A percentile compares a stretch with the other conserved stretches of the same genome.
Conservation (phyloP, 2,888 invertebrate genomes). For the Chironomus riparius region DNA sequence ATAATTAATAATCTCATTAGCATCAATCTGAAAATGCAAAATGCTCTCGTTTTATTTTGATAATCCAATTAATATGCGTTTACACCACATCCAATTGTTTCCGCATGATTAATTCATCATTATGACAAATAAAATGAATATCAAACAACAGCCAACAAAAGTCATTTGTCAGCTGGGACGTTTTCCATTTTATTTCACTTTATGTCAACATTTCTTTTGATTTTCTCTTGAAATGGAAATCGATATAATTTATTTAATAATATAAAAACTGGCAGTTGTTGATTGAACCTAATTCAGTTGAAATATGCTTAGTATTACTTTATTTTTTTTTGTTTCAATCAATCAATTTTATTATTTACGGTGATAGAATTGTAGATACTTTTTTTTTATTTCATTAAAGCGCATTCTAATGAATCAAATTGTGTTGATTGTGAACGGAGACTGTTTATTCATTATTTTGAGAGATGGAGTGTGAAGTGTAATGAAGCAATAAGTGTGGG, state of each 20-base stretch:
- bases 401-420: neutral
- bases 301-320: conserved; percentile 3
- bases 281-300: conserved; percentile 21
- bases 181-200: too few relatives aligned
- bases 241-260: conserved; percentile 22
- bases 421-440: neutral
- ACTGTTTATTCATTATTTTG: neutral
- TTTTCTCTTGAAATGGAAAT: neutral
- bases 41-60: too few relatives aligned
- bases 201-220: neutral
- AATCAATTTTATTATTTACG: conserved; percentile 26
- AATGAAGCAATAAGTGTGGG: neutral
- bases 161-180: conserved; percentile 1
- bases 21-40: too few relatives aligned
- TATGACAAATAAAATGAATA: too few relatives aligned
- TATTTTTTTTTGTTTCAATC: conserved; percentile 24
- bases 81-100: neutral
- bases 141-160: too few relatives aligned
- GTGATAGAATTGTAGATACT: conserved; percentile 1
- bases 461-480: conserved; percentile 8
- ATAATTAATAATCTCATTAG: too few relatives aligned
- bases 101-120: neutral
- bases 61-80: too few relatives aligned
- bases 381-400: neutral
- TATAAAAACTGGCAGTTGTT: conserved; percentile 3